A percentile compares a stretch with the other conserved stretches of the same genome.
phyloP scores from a whole-genome alignment of 2,888 invertebrate genomes.

The Pinctada fucata region DNA sequence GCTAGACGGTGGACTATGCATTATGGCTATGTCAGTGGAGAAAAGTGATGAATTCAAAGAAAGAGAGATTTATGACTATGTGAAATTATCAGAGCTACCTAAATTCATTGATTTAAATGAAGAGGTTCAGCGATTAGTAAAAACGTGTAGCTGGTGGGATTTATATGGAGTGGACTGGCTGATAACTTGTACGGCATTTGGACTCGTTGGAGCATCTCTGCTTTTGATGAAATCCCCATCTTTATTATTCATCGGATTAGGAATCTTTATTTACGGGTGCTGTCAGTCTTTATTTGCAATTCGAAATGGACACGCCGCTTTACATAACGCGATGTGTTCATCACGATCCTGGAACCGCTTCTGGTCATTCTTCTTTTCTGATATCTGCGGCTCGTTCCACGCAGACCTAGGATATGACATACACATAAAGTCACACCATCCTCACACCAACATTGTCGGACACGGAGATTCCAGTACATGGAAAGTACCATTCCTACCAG shows the following conservation, averaged over 20 bases:
- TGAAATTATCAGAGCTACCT: conserved; percentile 65
- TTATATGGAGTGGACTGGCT: conserved; percentile 68
- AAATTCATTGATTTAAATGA: conserved; percentile 59
- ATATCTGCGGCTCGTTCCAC: conserved; percentile 69
- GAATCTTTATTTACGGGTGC: conserved; percentile 63
- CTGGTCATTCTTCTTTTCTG: conserved; percentile 58
- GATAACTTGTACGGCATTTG: conserved; percentile 45
- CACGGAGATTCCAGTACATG: conserved; percentile 74
- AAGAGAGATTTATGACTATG: conserved; percentile 48
- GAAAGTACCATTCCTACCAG: conserved; percentile 67
- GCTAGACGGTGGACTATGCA: too few species aligned
- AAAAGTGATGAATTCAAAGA: conserved; percentile 9
- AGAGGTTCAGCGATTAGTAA: conserved; percentile 59
- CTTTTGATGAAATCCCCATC: conserved; percentile 49
- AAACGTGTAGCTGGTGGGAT: conserved; percentile 67
- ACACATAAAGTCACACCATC: conserved; percentile 73
- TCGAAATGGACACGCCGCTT: conserved; percentile 67
- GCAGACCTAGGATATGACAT: conserved; percentile 62
- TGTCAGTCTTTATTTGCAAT: conserved; percentile 59
- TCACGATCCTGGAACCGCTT: conserved; percentile 53
- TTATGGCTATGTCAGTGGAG: background rate
- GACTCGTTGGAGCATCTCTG: conserved; percentile 46
- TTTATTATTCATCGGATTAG: conserved; percentile 41
- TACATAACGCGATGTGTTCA: conserved; percentile 62
- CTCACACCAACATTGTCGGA: conserved; percentile 75